These are phyloP conservation scores for Gonatopus flavifemur DNA, from an alignment of 1,140 invertebrate species.

Conservation along the genomic window DNA sequence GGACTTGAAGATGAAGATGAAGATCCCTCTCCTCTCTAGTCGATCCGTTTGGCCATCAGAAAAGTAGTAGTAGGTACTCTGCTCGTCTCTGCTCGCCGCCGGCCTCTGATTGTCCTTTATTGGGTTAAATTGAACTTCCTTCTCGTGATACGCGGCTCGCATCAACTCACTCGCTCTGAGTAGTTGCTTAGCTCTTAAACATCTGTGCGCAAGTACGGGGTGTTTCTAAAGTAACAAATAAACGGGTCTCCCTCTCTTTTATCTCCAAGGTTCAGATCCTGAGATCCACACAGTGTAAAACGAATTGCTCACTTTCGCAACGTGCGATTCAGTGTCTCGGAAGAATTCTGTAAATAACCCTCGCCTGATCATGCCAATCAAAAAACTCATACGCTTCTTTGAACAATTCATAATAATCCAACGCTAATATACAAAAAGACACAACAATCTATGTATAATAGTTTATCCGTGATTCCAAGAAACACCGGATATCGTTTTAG, in stretches of 20 bases:
- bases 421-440: no score
- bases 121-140: constrained; percentile 62
- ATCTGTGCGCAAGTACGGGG: constrained; percentile 52
- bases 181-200: constrained; percentile 54
- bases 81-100: constrained; percentile 54
- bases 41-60: constrained; percentile 45
- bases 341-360: no score
- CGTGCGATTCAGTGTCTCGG: no score
- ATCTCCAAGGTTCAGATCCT: background rate
- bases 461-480: no score
- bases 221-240: constrained; percentile 51
- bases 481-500: no score
- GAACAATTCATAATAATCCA: no score
- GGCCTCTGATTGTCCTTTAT: constrained; percentile 60
- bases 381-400: no score
- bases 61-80: constrained; percentile 50
- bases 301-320: no score
- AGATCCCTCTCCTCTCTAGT: constrained; percentile 40
- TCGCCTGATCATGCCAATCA: no score
- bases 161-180: constrained; percentile 57
- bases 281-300: background rate
- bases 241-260: no score
- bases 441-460: no score
- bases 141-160: constrained; percentile 59
- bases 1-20: constrained; percentile 35